phyloP scores from a whole-genome alignment of 1,140 invertebrate genomes.

The Xylocopa sonorina region DNA sequence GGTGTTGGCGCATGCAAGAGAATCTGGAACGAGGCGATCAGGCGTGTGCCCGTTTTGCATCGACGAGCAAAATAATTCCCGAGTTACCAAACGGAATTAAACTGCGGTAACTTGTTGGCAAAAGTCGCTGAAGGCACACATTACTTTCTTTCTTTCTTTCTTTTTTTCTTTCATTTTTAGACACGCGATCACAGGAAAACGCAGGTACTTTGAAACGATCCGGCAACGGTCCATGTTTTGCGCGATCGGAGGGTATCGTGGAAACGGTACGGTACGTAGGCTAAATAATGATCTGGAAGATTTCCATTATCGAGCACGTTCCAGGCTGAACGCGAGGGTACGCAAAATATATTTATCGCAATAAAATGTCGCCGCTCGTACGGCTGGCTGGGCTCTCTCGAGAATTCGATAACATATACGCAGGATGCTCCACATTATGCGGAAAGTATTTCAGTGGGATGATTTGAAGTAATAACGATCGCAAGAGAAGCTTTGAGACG shows the following conservation, averaged over 20 bases:
- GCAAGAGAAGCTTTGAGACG: no score
- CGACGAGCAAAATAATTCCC: not conserved
- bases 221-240: not conserved
- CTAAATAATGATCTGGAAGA: not conserved
- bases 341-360: not conserved
- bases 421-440: no score
- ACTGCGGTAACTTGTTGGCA: not conserved
- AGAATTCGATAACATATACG: no score
- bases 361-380: not conserved
- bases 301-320: not conserved
- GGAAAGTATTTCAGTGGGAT: no score
- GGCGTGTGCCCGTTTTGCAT: not conserved
- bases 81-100: not conserved
- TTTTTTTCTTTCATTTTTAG: no score
- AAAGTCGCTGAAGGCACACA: conserved; percentile 35
- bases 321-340: not conserved
- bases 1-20: not conserved
- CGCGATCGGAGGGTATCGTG: not conserved
- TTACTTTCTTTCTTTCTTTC: no score
- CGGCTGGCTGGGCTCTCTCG: no score
- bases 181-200: conserved; percentile 39
- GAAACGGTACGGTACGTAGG: not conserved
- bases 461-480: no score
- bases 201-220: conserved; percentile 22
- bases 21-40: not conserved